Conservation (phyloP, 2,888 invertebrate species). For the Orgyia antiqua region DNA sequence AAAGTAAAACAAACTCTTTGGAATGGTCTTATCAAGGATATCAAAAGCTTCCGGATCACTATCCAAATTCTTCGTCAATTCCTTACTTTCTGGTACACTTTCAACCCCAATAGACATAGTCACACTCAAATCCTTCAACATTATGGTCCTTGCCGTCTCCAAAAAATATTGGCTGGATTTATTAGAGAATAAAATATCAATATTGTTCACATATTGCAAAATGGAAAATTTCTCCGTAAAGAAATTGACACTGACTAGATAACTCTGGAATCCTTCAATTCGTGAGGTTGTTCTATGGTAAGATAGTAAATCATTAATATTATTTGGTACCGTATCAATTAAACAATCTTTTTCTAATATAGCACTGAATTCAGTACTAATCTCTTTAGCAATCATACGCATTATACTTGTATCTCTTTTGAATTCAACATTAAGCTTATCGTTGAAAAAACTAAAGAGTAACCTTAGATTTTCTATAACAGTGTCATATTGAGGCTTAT, state of each 20-base stretch:
- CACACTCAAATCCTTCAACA: slow-evolving; percentile 89
- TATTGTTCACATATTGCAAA: slow-evolving; percentile 83
- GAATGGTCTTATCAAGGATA: slow-evolving; percentile 59
- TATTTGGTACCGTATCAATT: slow-evolving; percentile 86
- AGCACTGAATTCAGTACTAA: slow-evolving; percentile 79
- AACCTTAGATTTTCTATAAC: slow-evolving; percentile 77
- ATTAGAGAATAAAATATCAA: slow-evolving; percentile 86
- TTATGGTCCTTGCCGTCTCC: slow-evolving; percentile 82
- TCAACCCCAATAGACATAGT: slow-evolving; percentile 79
- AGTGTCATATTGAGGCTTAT: slow-evolving; percentile 65
- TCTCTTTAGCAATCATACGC: slow-evolving; percentile 73
- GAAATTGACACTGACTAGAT: slow-evolving; percentile 78
- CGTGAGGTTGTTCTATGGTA: slow-evolving; percentile 81
- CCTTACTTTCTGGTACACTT: slow-evolving; percentile 39
- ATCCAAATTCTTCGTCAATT: slow-evolving; percentile 9
- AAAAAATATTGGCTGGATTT: slow-evolving; percentile 86
- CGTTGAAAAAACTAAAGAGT: slow-evolving; percentile 78
- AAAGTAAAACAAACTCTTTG: slow-evolving; percentile 67
- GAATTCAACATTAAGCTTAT: slow-evolving; percentile 72
- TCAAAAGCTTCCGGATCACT: slow-evolving; percentile 51
- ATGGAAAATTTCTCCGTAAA: slow-evolving; percentile 78
- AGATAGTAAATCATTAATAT: slow-evolving; percentile 82
- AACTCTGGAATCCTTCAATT: slow-evolving; percentile 82
- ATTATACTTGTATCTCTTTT: slow-evolving; percentile 65
- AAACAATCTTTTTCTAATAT: slow-evolving; percentile 85